phyloP scores from a whole-genome alignment of 2,888 invertebrate species.

The Criorhina ranunculi region DNA sequence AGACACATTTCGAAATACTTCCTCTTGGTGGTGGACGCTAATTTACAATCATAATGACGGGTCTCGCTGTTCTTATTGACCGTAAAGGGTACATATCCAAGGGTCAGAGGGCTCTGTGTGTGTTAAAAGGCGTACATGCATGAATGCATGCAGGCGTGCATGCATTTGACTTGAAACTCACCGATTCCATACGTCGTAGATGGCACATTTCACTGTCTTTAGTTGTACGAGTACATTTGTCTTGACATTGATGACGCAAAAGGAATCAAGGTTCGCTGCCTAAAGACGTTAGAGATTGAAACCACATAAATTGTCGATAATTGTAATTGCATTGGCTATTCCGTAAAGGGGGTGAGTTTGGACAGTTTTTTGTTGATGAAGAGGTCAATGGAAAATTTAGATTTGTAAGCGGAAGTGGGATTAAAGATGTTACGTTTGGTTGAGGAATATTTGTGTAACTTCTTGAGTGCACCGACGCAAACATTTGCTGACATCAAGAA shows the following conservation, averaged over 20 bases:
- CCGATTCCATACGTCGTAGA: conserved; percentile 40
- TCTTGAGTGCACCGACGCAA: too few species aligned
- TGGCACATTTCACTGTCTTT: conserved; percentile 37
- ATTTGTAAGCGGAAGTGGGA: too few species aligned
- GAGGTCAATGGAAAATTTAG: too few species aligned
- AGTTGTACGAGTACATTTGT: neutral
- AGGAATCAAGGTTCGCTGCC: conserved; percentile 75
- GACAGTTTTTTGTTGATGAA: neutral
- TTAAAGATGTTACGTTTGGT: too few species aligned
- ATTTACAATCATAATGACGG: conserved; percentile 66
- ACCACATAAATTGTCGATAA: conserved; percentile 40
- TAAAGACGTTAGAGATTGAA: conserved; percentile 65
- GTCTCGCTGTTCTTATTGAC: conserved; percentile 50
- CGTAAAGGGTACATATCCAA: conserved; percentile 32
- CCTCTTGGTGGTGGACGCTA: conserved; percentile 53
- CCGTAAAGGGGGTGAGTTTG: neutral
- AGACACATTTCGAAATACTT: conserved; percentile 29
- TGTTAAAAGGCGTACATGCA: conserved; percentile 51
- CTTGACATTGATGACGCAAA: conserved; percentile 39
- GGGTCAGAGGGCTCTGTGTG: conserved; percentile 58
- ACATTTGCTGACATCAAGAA: too few species aligned
- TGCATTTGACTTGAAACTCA: conserved; percentile 47
- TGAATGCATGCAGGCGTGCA: conserved; percentile 60
- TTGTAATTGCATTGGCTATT: neutral
- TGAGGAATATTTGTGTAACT: too few species aligned